A percentile compares a stretch with the other conserved stretches of the same genome.
Conservation (phyloP, 2,888 invertebrate genomes). For the Chalcis sispes region DNA sequence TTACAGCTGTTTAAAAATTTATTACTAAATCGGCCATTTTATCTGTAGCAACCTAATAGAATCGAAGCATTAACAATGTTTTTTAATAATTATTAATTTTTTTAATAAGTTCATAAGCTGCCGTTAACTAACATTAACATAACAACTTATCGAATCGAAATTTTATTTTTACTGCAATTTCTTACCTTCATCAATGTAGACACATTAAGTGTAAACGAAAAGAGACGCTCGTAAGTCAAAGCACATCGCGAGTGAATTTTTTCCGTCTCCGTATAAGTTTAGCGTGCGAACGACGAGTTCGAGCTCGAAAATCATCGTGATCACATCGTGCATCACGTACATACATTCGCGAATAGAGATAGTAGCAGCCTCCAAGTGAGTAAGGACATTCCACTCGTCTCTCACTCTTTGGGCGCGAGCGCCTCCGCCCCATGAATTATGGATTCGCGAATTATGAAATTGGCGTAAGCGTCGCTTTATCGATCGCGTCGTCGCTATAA, state of each 20-base stretch:
- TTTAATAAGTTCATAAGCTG: too few species aligned
- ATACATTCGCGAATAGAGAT: neutral
- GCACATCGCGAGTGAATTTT: neutral
- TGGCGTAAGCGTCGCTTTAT: conserved; percentile 65
- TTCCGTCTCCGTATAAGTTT: too few species aligned
- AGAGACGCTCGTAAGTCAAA: neutral
- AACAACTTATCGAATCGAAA: too few species aligned
- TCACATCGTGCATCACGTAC: conserved; percentile 34
- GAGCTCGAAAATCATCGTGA: conserved; percentile 4
- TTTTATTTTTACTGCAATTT: too few species aligned
- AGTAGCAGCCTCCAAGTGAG: neutral
- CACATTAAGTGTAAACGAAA: neutral
- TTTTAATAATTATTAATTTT: too few species aligned
- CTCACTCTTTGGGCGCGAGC: conserved; percentile 38
- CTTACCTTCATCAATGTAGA: too few species aligned
- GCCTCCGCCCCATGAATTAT: conserved; percentile 66
- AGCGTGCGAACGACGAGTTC: neutral
- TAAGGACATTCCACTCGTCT: neutral
- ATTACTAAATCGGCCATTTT: too few species aligned
- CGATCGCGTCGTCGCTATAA: conserved; percentile 60
- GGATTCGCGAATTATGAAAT: conserved; percentile 72
- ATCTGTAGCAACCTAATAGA: too few species aligned
- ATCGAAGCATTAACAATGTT: too few species aligned
- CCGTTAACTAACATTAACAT: too few species aligned
- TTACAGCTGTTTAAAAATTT: too few species aligned